Percentiles rank a stretch among this genome's conserved stretches.
phyloP scores from a whole-genome alignment of 2,797 vertebrate species.

The Acridotheres tristis region DNA sequence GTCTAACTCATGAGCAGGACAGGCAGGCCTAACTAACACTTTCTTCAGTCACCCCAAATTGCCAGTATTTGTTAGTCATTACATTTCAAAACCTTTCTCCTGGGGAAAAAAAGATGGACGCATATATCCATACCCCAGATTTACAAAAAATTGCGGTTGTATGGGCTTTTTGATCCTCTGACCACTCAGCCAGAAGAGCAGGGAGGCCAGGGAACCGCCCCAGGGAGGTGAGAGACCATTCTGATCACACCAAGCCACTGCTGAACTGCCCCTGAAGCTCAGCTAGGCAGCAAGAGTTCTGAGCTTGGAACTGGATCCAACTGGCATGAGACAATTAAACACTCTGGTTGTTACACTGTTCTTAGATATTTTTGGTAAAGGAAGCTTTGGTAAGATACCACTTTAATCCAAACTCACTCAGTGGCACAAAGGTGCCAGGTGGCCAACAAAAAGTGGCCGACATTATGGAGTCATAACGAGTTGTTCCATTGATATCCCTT shows the following conservation, averaged over 20 bases:
- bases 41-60: background rate
- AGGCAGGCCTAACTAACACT: background rate
- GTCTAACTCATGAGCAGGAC: rapidly evolving
- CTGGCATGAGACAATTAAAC: background rate
- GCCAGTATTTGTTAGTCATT: background rate
- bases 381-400: background rate
- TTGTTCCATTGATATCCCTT: background rate
- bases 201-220: background rate
- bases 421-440: background rate
- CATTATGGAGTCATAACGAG: background rate
- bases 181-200: background rate
- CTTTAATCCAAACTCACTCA: background rate
- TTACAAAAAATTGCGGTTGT: background rate
- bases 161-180: background rate
- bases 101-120: background rate
- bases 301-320: background rate
- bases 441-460: background rate
- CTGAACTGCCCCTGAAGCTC: background rate
- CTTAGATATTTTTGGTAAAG: background rate
- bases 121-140: background rate
- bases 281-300: background rate
- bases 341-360: background rate
- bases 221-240: background rate
- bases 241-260: rapidly evolving
- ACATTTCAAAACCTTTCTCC: background rate